These are phyloP conservation scores for Adoxophyes honmai DNA, from an alignment of 1,140 invertebrate species.

Conservation along the genomic window DNA sequence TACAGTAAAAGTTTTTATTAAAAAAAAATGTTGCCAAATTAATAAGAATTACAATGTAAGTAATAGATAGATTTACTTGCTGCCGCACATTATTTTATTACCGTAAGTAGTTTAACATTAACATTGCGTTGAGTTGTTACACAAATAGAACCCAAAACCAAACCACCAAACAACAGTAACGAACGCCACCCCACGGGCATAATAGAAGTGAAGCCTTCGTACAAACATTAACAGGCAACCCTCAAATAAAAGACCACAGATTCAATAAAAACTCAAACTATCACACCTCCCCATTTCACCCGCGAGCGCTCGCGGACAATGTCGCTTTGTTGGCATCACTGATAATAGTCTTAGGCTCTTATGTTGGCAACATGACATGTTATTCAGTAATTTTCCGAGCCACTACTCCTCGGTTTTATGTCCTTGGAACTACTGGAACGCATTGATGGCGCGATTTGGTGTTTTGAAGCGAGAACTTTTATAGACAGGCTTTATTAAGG, in stretches of 20 bases:
- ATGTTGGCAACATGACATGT: conserved; percentile 24
- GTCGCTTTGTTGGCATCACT: conserved; percentile 34
- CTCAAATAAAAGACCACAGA: conserved; percentile 8
- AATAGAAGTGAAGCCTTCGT: no score
- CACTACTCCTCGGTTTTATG: conserved; percentile 32
- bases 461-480: background rate
- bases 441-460: conserved; percentile 8
- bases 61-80: no score
- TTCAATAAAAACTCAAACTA: conserved; percentile 11
- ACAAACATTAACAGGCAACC: background rate
- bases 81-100: no score
- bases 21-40: no score
- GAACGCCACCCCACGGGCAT: background rate
- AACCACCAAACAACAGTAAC: background rate
- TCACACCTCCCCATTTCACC: conserved; percentile 20
- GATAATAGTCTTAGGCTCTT: conserved; percentile 12
- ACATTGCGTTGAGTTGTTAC: no score
- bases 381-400: conserved; percentile 66
- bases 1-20: no score
- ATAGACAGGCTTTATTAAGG: background rate
- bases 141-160: background rate
- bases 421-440: background rate
- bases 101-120: no score
- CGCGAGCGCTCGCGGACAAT: conserved; percentile 43
- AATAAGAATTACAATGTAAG: no score